These are phyloP conservation scores for Falco rusticolus DNA, from an alignment of 2,797 vertebrate genomes.

Conservation along the genomic window DNA sequence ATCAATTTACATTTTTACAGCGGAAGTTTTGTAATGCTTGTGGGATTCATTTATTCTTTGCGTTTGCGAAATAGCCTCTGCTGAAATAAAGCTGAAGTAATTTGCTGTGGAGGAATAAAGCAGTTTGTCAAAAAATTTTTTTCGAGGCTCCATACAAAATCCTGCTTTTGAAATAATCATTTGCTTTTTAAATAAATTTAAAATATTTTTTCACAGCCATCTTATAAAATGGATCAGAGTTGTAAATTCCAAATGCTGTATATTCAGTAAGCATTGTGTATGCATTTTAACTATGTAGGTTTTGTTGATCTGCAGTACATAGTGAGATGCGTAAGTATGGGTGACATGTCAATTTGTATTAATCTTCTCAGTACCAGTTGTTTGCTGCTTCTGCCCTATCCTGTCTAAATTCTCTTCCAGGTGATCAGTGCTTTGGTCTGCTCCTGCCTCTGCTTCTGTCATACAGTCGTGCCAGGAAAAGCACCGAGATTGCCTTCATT, in stretches of 20 bases:
- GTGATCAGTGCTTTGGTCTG: background rate
- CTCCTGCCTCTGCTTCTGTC: background rate
- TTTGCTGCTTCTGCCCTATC: background rate
- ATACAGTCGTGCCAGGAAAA: background rate
- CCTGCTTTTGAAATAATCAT: background rate
- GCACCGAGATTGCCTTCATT: background rate
- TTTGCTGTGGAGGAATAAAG: constrained; percentile 21
- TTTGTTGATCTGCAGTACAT: background rate
- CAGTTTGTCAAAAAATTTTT: background rate
- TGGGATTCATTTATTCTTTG: constrained; percentile 68
- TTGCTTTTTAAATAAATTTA: background rate
- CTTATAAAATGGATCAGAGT: background rate
- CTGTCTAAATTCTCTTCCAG: background rate
- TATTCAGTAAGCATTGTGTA: background rate
- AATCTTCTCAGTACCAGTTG: background rate
- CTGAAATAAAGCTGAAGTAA: constrained; percentile 53
- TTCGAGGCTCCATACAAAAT: background rate
- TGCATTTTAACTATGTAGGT: background rate
- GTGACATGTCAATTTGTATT: background rate
- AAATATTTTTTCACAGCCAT: background rate
- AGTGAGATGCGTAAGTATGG: background rate
- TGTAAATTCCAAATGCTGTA: background rate
- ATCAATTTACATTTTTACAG: constrained; percentile 68
- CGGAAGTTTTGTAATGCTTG: constrained; percentile 60
- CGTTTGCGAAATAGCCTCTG: constrained; percentile 39